Base-by-base conservation (phyloP, 2,113 vertebrate species). In the Campylomormyrus numenius region DNA sequence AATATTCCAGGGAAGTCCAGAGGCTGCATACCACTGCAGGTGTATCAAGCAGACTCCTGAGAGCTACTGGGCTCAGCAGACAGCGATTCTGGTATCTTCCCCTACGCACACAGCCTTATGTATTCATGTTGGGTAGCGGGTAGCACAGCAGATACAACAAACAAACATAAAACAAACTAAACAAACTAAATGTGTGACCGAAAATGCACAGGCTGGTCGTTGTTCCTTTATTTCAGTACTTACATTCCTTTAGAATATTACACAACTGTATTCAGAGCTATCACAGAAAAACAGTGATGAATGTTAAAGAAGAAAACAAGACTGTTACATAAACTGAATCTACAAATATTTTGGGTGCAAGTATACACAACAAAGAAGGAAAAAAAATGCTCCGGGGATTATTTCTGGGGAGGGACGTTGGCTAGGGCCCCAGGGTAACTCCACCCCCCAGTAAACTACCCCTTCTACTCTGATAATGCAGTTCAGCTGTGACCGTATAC, bases 1-100 rank as follows among this genome's bases (percentile, higher is more conserved):
- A 90, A 90, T 88, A 90, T 49, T 80, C 50, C 52, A 42, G 90
- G 87, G 87, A 88, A 88, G 77, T 90, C 87, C 90, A 90, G 13
- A 62, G 89, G 53, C 24, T 5, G 35, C 21, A 13, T 7, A 1
- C 50, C 77, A 83, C 42, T 83, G 77, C 77, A 83, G 42, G 35
- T 42, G 77, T 17, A 45, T 83, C 15, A 83, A 39, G 31, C 35
- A 9, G 42, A 83, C 15, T 45, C 35, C 17, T 17, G 3, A 45
- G 4, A 21, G 31, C 77, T 83, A 6, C 17, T 45, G 42, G 39
- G 2, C 42, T 27, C 62, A 66, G 62, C 1, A 31, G n/a, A 31
- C n/a, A 66, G 58, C 0, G 24, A 66, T 11, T 70, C n/a, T 13
- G 10, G 3, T 27, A 70, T 70, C 62, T 4, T 27, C n/a, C n/a